Base-by-base conservation (phyloP, 2,113 vertebrate species). In the Chrysemys picta region DNA sequence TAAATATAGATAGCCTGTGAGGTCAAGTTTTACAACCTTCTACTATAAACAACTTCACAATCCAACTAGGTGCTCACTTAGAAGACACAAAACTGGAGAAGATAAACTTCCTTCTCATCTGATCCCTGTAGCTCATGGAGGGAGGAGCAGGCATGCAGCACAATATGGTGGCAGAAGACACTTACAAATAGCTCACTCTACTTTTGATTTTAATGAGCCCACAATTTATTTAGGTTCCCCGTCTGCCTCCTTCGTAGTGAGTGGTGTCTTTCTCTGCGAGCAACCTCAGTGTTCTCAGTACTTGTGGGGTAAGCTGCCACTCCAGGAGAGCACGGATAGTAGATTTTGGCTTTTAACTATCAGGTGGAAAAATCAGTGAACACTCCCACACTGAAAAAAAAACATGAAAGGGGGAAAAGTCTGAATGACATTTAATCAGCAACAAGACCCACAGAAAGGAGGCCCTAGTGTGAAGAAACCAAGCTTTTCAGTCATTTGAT, bases 1-100 rank as follows among this genome's bases (percentile, higher is more conserved):
- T 93, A 96, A 97, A 97, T 96, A 90, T 91, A 95, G 86, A 47
- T 93, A 76, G 59, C 25, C 90, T 85, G 5, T 79, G 87, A 47
- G 90, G 93, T 80, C 89, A 93, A 5, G 9, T 89, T 90, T 95
- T 89, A 35, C 86, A 89, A n/a, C 50, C 54, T 95, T 79, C 82
- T 80, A 0, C 83, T 42, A 69, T 83, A 69, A 93, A 49, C 65
- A 49, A 75, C 87, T 69, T 90, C 69, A 59, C 17, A 87, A 93
- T 90, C 80, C 83, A 54, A 16, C 19, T 83, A 79, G 53, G 45
- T 90, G 93, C 54, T 27, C 45, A 27, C 25, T 85, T 87, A 52
- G 82, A 90, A 89, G 57, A 79, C 19, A 27, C 5, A 62, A 17
- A 83, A 24, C 42, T 45, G 45, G 75, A 78, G 45, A 5, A 78